Evolutionary conservation across 2,113 vertebrate species (phyloP).

Genomic region (Trachemys scripta): DNA sequence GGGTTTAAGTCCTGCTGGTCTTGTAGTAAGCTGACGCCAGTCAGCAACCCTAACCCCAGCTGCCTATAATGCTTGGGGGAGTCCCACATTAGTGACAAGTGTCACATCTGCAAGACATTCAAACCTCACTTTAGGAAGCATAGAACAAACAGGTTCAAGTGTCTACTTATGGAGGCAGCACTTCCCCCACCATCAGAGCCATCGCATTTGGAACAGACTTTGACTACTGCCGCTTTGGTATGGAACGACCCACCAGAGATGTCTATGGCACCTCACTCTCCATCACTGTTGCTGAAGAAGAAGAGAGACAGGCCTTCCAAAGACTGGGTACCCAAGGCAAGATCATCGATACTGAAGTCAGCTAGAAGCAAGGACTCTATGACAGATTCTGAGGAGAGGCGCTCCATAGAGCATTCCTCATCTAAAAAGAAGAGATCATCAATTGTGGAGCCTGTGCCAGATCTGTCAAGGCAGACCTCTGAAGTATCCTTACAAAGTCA

Average conservation of each 20-base stretch:
- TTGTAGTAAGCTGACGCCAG: neutral
- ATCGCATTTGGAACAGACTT: too few relatives aligned
- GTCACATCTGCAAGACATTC: neutral
- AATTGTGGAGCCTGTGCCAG: neutral
- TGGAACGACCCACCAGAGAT: too few relatives aligned
- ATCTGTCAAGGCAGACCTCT: neutral
- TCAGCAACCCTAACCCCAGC: neutral
- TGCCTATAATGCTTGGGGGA: neutral
- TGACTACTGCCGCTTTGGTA: too few relatives aligned
- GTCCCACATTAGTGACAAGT: neutral
- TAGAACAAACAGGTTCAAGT: neutral
- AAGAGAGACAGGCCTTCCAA: too few relatives aligned
- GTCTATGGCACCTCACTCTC: too few relatives aligned
- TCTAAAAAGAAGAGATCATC: neutral
- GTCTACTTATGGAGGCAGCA: neutral
- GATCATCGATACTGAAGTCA: too few relatives aligned
- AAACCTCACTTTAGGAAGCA: neutral
- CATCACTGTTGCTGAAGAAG: too few relatives aligned
- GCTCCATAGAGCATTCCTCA: neutral
- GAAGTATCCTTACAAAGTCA: neutral
- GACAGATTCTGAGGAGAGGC: too few relatives aligned
- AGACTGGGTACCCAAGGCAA: too few relatives aligned
- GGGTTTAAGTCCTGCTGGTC: neutral
- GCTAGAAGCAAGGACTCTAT: too few relatives aligned
- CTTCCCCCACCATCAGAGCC: too few relatives aligned